Conservation (phyloP, 2,113 vertebrate species). For the Sterrhoptilus dennistouni region DNA sequence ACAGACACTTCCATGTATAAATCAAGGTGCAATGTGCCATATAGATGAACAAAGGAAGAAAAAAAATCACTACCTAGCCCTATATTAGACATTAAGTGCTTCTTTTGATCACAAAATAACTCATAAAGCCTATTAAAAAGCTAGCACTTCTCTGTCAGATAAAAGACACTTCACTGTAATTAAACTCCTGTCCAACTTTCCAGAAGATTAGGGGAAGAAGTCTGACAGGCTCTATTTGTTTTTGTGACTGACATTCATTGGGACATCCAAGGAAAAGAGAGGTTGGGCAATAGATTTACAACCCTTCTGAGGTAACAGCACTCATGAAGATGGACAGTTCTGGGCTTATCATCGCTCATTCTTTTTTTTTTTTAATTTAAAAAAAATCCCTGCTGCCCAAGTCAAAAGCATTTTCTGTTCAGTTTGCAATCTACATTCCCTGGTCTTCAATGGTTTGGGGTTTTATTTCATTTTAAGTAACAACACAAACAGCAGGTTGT, state of each 20-base stretch:
- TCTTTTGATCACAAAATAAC: constrained; percentile 64
- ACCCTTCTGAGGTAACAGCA: neutral
- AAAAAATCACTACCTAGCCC: neutral
- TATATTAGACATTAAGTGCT: constrained; percentile 58
- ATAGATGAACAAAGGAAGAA: neutral
- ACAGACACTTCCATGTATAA: neutral
- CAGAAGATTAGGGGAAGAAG: constrained; percentile 4
- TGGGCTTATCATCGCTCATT: constrained; percentile 11
- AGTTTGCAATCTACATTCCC: neutral
- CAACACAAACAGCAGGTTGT: neutral
- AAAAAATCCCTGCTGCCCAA: neutral
- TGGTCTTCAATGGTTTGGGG: neutral
- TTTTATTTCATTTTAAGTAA: constrained; percentile 10
- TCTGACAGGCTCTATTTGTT: constrained; percentile 13
- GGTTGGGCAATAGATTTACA: neutral
- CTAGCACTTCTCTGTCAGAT: constrained; percentile 38
- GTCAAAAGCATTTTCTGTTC: neutral
- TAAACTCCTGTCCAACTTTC: constrained; percentile 37
- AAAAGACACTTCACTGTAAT: constrained; percentile 47
- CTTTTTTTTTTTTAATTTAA: neutral
- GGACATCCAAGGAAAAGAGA: neutral
- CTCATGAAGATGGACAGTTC: constrained; percentile 3
- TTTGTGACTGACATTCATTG: neutral
- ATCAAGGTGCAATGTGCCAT: constrained; percentile 33
- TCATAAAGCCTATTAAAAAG: constrained; percentile 46